phyloP scores from a whole-genome alignment of 1,140 invertebrate species.

The Neuroterus valhalla region DNA sequence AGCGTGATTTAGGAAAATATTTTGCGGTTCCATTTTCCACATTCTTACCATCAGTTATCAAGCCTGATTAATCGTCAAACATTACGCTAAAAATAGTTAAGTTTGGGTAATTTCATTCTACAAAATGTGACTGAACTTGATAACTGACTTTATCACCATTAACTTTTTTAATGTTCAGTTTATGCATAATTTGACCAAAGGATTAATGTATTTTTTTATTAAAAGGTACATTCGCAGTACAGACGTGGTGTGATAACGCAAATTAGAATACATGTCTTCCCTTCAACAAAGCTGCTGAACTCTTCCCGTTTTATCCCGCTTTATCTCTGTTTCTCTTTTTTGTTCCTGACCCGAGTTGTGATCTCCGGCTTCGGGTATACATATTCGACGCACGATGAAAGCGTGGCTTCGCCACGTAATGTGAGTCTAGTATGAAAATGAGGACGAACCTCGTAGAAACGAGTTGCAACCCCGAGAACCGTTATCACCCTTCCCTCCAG shows the following conservation, averaged over 20 bases:
- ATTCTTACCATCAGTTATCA: too few species aligned
- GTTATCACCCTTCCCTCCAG: conserved; percentile 54
- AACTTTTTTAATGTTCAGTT: background rate
- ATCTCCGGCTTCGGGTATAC: conserved; percentile 13
- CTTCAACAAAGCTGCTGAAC: conserved; percentile 22
- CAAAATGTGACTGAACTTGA: too few species aligned
- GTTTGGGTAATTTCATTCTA: too few species aligned
- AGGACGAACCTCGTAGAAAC: conserved; percentile 41
- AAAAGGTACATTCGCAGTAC: background rate
- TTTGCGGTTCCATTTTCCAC: too few species aligned
- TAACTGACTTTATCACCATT: too few species aligned
- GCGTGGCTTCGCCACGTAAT: conserved; percentile 52
- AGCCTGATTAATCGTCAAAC: too few species aligned
- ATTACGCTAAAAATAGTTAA: too few species aligned
- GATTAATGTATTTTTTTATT: background rate
- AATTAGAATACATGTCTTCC: conserved; percentile 16
- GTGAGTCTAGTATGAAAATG: conserved; percentile 56
- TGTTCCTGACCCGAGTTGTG: conserved; percentile 26
- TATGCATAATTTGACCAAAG: background rate
- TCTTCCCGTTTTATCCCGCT: conserved; percentile 19
- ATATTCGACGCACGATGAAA: conserved; percentile 35
- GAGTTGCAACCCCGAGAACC: conserved; percentile 41
- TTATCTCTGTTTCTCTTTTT: conserved; percentile 22
- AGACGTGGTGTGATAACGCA: conserved; percentile 2
- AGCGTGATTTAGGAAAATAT: too few species aligned